Conservation (phyloP, 1,140 invertebrate species). For the Steinernema khuongi region DNA sequence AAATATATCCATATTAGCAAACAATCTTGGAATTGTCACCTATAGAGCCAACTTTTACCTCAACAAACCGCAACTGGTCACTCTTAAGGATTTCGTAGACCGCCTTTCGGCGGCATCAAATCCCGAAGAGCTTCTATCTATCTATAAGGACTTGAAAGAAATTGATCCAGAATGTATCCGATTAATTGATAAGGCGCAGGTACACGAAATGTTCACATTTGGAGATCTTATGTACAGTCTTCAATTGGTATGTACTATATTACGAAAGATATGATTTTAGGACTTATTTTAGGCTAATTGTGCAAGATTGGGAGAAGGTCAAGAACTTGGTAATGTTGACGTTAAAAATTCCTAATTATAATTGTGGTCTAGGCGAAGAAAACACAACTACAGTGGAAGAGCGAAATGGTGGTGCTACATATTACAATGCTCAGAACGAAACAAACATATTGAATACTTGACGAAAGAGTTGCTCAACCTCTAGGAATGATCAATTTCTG, state of each 20-base stretch:
- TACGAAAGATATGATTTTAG: not conserved
- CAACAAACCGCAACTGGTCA: not conserved
- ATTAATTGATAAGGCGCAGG: not conserved
- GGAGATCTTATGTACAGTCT: not conserved
- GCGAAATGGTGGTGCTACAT: too few species aligned
- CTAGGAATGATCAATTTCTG: too few species aligned
- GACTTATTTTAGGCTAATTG: not conserved
- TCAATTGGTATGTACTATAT: not conserved
- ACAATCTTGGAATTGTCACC: not conserved
- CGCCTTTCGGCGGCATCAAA: not conserved
- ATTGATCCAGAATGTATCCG: not conserved
- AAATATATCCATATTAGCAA: not conserved
- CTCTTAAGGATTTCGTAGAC: not conserved
- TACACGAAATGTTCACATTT: not conserved
- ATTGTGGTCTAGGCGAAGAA: too few species aligned
- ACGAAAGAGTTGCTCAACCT: too few species aligned
- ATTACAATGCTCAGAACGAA: too few species aligned
- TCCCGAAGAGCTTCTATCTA: not conserved
- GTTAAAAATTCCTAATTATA: too few species aligned
- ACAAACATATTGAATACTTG: too few species aligned
- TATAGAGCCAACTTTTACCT: not conserved
- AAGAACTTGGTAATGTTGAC: too few species aligned
- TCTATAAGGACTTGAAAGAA: not conserved
- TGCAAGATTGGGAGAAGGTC: too few species aligned
- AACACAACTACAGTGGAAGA: too few species aligned